A percentile compares a stretch with the other conserved stretches of the same genome.
Conservation (phyloP, 2,888 invertebrate genomes). For the Pachymerium ferrugineum region DNA sequence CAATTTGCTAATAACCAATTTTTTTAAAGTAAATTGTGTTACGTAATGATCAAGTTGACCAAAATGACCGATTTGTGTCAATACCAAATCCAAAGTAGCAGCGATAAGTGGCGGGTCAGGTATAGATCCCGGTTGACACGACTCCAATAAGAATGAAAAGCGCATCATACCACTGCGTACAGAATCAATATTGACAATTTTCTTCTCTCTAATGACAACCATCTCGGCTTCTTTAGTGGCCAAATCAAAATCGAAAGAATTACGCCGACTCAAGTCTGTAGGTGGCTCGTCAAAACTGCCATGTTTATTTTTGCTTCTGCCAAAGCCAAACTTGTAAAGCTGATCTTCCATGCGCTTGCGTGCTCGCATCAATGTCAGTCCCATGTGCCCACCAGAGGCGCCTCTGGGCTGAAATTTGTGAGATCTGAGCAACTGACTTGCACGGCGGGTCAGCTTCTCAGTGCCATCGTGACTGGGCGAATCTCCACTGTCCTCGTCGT, state of each 20-base stretch:
- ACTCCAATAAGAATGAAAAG: conserved; percentile 87
- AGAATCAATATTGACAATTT: conserved; percentile 69
- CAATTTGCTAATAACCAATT: no score
- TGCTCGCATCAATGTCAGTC: conserved; percentile 69
- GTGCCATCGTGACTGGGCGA: conserved; percentile 37
- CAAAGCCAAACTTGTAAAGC: conserved; percentile 54
- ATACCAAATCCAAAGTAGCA: conserved; percentile 77
- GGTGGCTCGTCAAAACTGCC: conserved; percentile 78
- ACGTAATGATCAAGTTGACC: no score
- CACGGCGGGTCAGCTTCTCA: conserved; percentile 39
- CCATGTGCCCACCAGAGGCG: conserved; percentile 49
- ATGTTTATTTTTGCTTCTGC: conserved; percentile 68
- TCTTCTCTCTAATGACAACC: conserved; percentile 78
- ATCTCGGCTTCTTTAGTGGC: conserved; percentile 79
- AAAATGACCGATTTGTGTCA: no score
- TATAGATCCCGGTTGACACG: conserved; percentile 89
- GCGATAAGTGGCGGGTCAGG: conserved; percentile 95
- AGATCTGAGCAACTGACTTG: conserved; percentile 39
- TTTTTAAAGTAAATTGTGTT: no score
- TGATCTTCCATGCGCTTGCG: conserved; percentile 84
- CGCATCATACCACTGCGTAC: conserved; percentile 83
- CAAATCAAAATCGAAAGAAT: conserved; percentile 74
- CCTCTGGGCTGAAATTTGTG: conserved; percentile 42
- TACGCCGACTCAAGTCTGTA: conserved; percentile 67
- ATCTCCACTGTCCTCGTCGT: conserved; percentile 38